Base-by-base conservation (phyloP, 1,140 invertebrate species). In the Platorchestia sp. region DNA sequence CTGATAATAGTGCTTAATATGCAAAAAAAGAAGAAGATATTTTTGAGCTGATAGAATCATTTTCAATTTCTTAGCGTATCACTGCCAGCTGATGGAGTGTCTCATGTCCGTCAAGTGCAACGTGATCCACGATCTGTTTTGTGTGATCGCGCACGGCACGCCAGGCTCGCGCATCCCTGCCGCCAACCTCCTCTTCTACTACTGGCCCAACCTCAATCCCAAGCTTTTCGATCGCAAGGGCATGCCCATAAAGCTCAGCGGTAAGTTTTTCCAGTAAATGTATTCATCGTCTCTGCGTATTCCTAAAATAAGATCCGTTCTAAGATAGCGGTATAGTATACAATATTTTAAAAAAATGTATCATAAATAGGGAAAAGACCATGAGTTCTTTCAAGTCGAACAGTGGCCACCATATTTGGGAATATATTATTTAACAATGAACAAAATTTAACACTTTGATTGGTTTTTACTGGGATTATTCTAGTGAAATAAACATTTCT, bases 131-230 rank as follows among this genome's bases (percentile, higher is more conserved):
- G 99, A 99, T 97, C 98, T 99, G 45, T 97, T 99, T 16, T 99
- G 98, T 97, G 99, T 99, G 36, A 99, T 99, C 96, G 99, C 99
- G 27, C 99, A 99, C 97, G 99, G 99, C 36, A 99, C 99, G 0
- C 98, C 98, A 95, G 98, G 98, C 95, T 98, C 99, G 0, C 97
- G 99, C 95, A 98, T 98, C 93, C 99, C 99, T 3, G 99, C 99
- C 41, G 99, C 99, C 87, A 99, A 99, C 97, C 97, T 99, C 45
- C 97, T 99, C 41, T 99, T 99, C 97, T 99, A 99, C 97, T 99
- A 99, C 97, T 99, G 99, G 99, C 99, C 99, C n/a, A 98, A 99
- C 3, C 98, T 99, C 96, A 99, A 99, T 97, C 98, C 99, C 42
- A 98, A 98, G 97, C 98, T 99, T 3, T 98, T 99, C 97, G 99